Evolutionary conservation across 1,140 invertebrate genomes (phyloP), one percentile per base, ranked within the genome.

Genomic region (Metaphire vulgaris): DNA sequence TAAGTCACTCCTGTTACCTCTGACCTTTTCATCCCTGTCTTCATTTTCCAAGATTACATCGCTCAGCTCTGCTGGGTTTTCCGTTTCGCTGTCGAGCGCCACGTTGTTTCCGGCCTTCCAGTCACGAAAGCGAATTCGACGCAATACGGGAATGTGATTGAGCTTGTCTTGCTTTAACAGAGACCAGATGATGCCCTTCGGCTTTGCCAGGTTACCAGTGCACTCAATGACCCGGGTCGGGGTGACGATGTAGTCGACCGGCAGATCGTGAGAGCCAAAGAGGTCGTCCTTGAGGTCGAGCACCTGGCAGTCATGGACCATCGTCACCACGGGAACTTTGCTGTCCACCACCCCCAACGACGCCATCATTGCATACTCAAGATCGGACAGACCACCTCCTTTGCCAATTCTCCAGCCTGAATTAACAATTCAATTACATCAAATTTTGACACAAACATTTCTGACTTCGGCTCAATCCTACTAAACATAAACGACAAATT

Each of bases 251-350:
- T 92, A 89, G 82, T 95, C 92, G 70, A 94, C 90, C 68, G 92
- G 91, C 21, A 93, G 89, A 86, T 94, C 93, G 82, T 93, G 90
- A 28, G 89, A 88, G 77, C 90, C 88, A 80, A 94, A 93, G 78
- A 95, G 83, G 66, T 90, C 87, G 0, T 89, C 84, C 0, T 92
- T 92, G 72, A 94, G 86, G 29, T 89, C 88, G 33, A 85, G 41
- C 73, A 92, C 89, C 88, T 94, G 93, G 83, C 89, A 90, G 83
- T 94, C 92, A 83, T 95, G 92, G 6, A 94, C 92, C n/a, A 91
- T 91, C 15, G 92, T 92, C 26, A 90, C 89, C 77, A 95, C 89
- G 30, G 90, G 80, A 14, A 92, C 93, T 69, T 90, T 87, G 16
- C 90, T 89, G 78, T 89, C 89, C 29, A 94, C 89, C 0, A 90